Evolutionary conservation across 2,113 vertebrate species (phyloP), one percentile per base, ranked within the genome.

Genomic region (Atrichornis clamosus): DNA sequence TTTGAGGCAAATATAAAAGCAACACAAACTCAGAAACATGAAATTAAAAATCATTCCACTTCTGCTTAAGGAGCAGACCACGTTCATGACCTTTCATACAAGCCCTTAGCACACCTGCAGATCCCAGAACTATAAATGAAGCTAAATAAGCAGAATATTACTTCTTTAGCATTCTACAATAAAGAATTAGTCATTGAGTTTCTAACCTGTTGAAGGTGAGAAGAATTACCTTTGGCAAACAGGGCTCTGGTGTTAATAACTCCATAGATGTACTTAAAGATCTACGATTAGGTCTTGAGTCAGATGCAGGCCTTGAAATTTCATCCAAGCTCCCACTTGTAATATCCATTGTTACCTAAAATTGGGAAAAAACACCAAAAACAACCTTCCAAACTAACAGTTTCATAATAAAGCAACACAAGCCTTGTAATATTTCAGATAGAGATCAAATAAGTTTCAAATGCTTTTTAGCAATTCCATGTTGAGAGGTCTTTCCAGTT

Each of bases 221-320:
- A 56, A 77, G 33, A 84, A 80, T 93, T 98, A 99, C 99, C 99
- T 98, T 97, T 50, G 89, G 41, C 47, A 97, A 90, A 15, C 37
- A 32, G 13, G 89, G 76, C 42, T 99, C 98, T 12, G 97, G 91
- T 32, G 97, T 98, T 70, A 99, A 91, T 84, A 99, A 97, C 85
- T 98, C 98, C 76, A 99, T 87, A 47, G 97, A 95, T 41, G 94
- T 73, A 92, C 84, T 98, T 77, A 98, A 98, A 82, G 92, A 94
- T 50, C 92, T 97, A 94, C 93, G 98, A 4, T 95, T 97, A 59
- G 84, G 81, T 79, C 95, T 97, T 79, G 98, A 98, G 65, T 74
- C 96, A 72, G 97, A 98, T 59, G 97, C 94, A 89, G 98, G 98
- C 59, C 98, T 97, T 83, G 98, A 98, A 94, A 99, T 99, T 70